phyloP scores from a whole-genome alignment of 2,113 vertebrate species.

The Callocephalon fimbriatum region DNA sequence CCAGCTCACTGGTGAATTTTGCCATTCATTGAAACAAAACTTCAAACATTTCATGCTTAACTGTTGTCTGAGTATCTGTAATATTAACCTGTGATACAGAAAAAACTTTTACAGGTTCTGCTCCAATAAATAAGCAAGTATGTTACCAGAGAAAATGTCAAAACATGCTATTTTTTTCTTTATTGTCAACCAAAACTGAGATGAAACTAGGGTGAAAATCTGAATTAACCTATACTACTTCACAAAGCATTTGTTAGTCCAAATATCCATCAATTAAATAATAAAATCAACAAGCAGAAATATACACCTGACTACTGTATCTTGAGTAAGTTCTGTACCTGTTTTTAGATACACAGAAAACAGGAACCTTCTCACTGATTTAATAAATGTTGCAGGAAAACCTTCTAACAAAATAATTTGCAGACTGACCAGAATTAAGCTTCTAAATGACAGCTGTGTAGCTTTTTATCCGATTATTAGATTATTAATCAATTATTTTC shows the following conservation, averaged over 20 bases:
- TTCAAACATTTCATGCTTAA: neutral
- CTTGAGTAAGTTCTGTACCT: neutral
- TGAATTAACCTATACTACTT: neutral
- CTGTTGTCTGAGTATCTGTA: neutral
- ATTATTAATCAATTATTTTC: neutral
- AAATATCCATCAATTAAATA: neutral
- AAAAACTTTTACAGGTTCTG: neutral
- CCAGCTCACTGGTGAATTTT: neutral
- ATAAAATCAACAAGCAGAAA: neutral
- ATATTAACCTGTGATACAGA: neutral
- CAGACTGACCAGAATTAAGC: neutral
- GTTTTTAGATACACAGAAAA: neutral
- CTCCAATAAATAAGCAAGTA: neutral
- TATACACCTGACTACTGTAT: neutral
- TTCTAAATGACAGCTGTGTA: neutral
- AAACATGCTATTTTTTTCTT: neutral
- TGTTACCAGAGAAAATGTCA: neutral
- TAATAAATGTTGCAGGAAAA: neutral
- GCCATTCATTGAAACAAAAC: neutral
- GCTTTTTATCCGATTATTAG: neutral
- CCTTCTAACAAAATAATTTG: neutral
- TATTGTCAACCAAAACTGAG: neutral
- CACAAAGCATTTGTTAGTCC: neutral
- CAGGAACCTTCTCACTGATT: neutral
- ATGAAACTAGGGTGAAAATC: neutral